A percentile compares a stretch with the other conserved stretches of the same genome.
Conservation (phyloP, 2,888 invertebrate genomes). For the Yponomeuta malinellus region DNA sequence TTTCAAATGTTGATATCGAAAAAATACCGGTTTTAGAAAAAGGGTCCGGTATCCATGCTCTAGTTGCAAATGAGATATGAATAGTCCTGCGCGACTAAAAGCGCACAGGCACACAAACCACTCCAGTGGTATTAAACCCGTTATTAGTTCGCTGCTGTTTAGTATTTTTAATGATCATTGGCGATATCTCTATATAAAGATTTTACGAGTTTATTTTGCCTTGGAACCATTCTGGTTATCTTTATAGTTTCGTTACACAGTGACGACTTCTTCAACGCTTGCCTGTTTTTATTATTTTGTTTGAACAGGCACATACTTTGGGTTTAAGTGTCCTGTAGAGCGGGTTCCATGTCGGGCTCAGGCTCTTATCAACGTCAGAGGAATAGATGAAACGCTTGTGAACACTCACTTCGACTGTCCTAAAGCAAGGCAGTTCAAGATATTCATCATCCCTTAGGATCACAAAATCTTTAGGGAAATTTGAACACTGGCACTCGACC, state of each 20-base stretch:
- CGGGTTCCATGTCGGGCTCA: not conserved
- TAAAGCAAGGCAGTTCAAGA: too few relatives aligned
- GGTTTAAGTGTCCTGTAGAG: not conserved
- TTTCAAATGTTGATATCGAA: too few relatives aligned
- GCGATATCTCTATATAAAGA: not conserved
- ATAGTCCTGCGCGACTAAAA: slow-evolving; percentile 20
- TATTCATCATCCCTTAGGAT: too few relatives aligned
- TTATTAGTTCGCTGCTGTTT: not conserved
- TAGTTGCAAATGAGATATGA: slow-evolving; percentile 46
- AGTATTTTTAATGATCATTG: not conserved
- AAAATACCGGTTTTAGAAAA: too few relatives aligned
- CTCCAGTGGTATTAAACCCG: not conserved
- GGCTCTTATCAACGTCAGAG: too few relatives aligned
- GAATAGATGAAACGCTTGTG: too few relatives aligned
- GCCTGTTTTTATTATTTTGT: not conserved
- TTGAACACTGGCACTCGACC: too few relatives aligned
- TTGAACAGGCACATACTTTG: not conserved
- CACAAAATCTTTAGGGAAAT: too few relatives aligned
- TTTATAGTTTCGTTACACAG: not conserved
- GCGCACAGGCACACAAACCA: not conserved
- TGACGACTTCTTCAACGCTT: not conserved
- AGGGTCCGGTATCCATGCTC: too few relatives aligned
- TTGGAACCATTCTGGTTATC: not conserved
- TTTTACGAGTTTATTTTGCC: not conserved
- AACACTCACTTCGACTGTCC: too few relatives aligned